These are phyloP conservation scores for Loripinus fragilis DNA, from an alignment of 2,888 invertebrate species.

Conservation along the genomic window DNA sequence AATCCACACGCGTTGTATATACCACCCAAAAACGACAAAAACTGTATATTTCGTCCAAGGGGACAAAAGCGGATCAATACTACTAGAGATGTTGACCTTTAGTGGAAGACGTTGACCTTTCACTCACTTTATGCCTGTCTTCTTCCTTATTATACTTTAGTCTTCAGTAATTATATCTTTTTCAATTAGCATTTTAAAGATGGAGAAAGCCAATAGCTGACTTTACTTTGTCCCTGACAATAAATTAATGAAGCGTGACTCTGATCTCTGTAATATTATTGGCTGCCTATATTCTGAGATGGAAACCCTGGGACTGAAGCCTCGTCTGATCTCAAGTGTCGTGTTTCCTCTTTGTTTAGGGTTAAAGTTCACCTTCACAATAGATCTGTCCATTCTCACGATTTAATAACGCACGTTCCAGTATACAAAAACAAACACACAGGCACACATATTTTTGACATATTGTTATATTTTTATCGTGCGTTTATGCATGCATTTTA, in stretches of 20 bases:
- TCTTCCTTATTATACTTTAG: constrained; percentile 18
- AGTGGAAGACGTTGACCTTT: constrained; percentile 17
- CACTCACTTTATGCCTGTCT: background rate
- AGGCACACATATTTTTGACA: too few relatives aligned
- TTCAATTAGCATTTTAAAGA: background rate
- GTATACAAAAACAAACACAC: too few relatives aligned
- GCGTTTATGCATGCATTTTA: too few relatives aligned
- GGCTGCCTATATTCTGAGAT: too few relatives aligned
- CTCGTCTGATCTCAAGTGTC: background rate
- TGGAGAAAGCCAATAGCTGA: too few relatives aligned
- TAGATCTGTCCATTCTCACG: too few relatives aligned
- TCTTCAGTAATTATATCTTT: background rate
- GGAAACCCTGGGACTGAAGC: too few relatives aligned
- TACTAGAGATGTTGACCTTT: constrained; percentile 7
- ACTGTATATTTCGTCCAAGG: background rate
- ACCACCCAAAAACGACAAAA: too few relatives aligned
- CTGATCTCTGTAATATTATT: background rate
- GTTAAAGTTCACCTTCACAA: too few relatives aligned
- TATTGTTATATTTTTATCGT: too few relatives aligned
- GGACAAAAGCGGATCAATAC: constrained; percentile 11
- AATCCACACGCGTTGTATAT: too few relatives aligned
- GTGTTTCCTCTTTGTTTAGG: background rate
- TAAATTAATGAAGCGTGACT: background rate
- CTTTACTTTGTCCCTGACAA: background rate
- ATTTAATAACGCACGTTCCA: too few relatives aligned